Evolutionary conservation across 2,888 invertebrate genomes (phyloP), one percentile per base, ranked within the genome.

Genomic region (Sesia bembeciformis): DNA sequence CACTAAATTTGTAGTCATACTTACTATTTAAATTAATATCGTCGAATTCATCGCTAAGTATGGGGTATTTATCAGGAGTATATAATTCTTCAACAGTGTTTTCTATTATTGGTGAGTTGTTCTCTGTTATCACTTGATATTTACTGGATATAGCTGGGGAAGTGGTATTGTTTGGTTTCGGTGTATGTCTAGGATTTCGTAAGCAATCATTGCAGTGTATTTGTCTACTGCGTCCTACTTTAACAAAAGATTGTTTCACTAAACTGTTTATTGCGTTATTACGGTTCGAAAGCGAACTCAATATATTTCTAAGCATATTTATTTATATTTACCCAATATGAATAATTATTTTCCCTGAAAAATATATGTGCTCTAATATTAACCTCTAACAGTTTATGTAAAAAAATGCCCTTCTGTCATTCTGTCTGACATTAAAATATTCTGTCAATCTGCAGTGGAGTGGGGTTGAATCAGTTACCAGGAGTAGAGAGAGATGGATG

Each of bases 111-210:
- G 90, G 81, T 0, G 94, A 85, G 73, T 95, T 94, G 62, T 91
- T 90, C 66, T 96, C 95, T 38, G 91, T 90, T 75, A 95, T 95
- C 59, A 93, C 77, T 82, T 93, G 91, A 72, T 93, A 95, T 82
- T 93, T 94, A 63, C 80, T 79, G 54, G 89, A 75, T 60, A 93
- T 81, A 42, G 86, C 90, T 50, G 89, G 84, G 8, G 90, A 78
- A 50, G 89, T 68, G 54, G 67, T 62, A 56, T 58, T 77, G 63
- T 80, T 78, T 74, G 76, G 56, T 62, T 84, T 85, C 51, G 78
- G 65, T 66, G 72, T 80, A 60, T 78, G 70, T 61, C 86, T 76
- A 67, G 86, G 86, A 74, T 74, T 70, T 66, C 65, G 67, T 71
- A 81, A 71, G 64, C 78, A 81, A 72, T 76, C 72, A 59, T 74